These are phyloP conservation scores for Nesometra sesokonis DNA, from an alignment of 35 echinoderm and acorn worm species.

Conservation along the genomic window DNA sequence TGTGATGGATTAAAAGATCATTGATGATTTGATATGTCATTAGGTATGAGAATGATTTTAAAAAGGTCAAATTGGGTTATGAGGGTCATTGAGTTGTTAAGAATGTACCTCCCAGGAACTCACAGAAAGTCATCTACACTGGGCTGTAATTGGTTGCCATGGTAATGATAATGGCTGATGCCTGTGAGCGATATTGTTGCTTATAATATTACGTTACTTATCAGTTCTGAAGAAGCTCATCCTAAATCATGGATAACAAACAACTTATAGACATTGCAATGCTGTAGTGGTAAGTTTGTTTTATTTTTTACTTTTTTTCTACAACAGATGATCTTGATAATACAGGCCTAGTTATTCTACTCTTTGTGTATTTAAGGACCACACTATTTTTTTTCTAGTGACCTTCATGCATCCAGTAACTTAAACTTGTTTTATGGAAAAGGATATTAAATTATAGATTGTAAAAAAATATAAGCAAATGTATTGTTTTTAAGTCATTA, in stretches of 20 bases:
- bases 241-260: background rate
- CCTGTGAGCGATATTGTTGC: background rate
- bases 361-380: too few species aligned
- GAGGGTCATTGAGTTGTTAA: background rate
- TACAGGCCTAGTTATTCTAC: too few species aligned
- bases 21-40: background rate
- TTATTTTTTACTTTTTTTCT: background rate
- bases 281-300: background rate
- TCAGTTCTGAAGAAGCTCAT: background rate
- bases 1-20: too few species aligned
- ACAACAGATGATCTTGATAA: too few species aligned
- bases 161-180: background rate
- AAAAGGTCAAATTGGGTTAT: background rate
- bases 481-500: too few species aligned
- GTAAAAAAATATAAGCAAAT: too few species aligned
- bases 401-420: too few species aligned
- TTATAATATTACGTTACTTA: background rate
- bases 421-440: too few species aligned
- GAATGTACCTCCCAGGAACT: background rate
- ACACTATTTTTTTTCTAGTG: too few species aligned
- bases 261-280: background rate
- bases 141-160: background rate
- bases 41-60: background rate
- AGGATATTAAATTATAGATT: too few species aligned
- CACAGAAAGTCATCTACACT: background rate